Evolutionary conservation across 2,113 vertebrate species (phyloP).

Genomic region (Felis chaus): DNA sequence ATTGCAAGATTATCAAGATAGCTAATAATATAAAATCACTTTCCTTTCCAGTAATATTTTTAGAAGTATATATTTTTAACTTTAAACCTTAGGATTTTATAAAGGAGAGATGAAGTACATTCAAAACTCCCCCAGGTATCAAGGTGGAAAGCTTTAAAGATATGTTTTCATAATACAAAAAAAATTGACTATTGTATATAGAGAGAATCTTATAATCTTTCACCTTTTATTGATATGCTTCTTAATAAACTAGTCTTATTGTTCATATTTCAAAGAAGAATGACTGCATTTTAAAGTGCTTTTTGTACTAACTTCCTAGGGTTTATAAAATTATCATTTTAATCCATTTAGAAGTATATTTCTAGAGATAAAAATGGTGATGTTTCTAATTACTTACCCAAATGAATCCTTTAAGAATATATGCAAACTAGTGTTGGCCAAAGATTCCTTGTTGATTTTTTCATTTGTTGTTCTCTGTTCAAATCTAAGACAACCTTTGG

Average conservation of each 20-base stretch:
- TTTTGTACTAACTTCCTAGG: neutral
- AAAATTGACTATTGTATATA: neutral
- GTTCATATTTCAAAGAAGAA: neutral
- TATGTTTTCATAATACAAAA: neutral
- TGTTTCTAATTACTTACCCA: neutral
- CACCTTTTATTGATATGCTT: neutral
- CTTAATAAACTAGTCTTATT: neutral
- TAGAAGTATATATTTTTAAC: constrained; percentile 21
- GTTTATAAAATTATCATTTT: constrained; percentile 20
- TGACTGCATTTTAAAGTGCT: neutral
- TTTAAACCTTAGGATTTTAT: neutral
- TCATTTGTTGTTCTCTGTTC: constrained; percentile 2
- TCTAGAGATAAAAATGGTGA: neutral
- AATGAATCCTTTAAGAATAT: constrained; percentile 1
- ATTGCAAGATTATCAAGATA: constrained; percentile 35
- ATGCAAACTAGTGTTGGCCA: neutral
- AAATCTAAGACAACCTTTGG: constrained; percentile 22
- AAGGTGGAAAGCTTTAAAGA: neutral
- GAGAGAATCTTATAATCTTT: neutral
- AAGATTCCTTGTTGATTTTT: neutral
- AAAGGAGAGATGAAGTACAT: neutral
- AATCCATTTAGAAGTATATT: constrained; percentile 11
- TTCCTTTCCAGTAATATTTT: neutral
- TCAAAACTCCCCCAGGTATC: neutral
- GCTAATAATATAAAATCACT: neutral